A percentile compares a stretch with the other conserved stretches of the same genome.
These are phyloP conservation scores for Volucella inanis DNA, from an alignment of 2,888 invertebrate genomes.

Conservation along the genomic window DNA sequence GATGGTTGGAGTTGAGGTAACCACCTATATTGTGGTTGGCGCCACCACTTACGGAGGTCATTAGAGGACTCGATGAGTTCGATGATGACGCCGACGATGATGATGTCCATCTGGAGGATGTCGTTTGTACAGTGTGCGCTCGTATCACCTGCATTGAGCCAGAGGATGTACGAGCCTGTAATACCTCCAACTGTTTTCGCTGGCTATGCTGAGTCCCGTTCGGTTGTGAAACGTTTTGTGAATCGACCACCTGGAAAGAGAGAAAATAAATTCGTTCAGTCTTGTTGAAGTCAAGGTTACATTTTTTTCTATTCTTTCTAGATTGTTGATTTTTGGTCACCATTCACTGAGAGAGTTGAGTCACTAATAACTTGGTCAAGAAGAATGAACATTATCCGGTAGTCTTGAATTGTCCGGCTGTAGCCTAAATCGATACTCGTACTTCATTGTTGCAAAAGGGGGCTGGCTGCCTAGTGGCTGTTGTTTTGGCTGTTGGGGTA, in stretches of 20 bases:
- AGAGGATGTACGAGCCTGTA: conserved; percentile 87
- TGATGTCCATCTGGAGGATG: conserved; percentile 81
- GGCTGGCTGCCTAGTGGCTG: conserved; percentile 7
- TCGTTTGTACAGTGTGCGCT: conserved; percentile 84
- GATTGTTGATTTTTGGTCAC: conserved; percentile 47
- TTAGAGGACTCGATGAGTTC: conserved; percentile 75
- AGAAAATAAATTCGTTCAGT: conserved; percentile 37
- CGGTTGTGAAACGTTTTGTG: conserved; percentile 83
- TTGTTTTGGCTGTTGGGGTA: conserved; percentile 10
- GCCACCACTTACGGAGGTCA: conserved; percentile 50
- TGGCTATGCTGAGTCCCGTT: conserved; percentile 83
- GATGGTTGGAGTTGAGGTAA: conserved; percentile 38
- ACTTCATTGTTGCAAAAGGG: conserved; percentile 47
- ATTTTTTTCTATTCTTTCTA: conserved; percentile 45
- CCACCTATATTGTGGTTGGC: conserved; percentile 40
- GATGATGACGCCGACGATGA: conserved; percentile 76
- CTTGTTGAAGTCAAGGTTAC: conserved; percentile 30
- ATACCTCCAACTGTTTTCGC: conserved; percentile 86
- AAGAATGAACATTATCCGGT: conserved; percentile 51
- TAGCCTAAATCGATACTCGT: conserved; percentile 41
- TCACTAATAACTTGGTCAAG: conserved; percentile 54
- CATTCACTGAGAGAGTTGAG: conserved; percentile 61
- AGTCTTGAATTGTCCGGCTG: neutral
- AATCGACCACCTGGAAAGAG: conserved; percentile 82
- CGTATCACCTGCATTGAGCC: conserved; percentile 89